These are phyloP conservation scores for Heliconius charithonia DNA, from an alignment of 2,888 invertebrate genomes.

Conservation along the genomic window DNA sequence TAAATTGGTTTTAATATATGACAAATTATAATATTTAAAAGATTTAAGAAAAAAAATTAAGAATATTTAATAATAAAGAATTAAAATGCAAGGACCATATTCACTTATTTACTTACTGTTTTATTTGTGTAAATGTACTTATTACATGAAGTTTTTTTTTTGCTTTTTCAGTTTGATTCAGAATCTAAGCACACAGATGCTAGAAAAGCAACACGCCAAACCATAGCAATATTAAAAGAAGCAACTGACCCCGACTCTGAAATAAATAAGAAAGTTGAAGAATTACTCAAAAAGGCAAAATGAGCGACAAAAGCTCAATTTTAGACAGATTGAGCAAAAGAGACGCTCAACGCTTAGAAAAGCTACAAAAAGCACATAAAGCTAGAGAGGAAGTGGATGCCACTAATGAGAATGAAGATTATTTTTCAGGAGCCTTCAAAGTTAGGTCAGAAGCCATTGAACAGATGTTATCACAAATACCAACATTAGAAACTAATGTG, in stretches of 20 bases:
- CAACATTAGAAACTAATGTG: conserved; percentile 76
- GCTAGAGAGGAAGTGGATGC: conserved; percentile 85
- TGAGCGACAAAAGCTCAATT: conserved; percentile 74
- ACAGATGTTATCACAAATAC: conserved; percentile 81
- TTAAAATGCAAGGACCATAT: neutral
- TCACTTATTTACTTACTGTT: neutral
- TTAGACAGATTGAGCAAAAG: conserved; percentile 81
- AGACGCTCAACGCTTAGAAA: conserved; percentile 86
- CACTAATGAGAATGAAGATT: conserved; percentile 87
- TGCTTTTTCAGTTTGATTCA: conserved; percentile 67
- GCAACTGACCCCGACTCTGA: conserved; percentile 76
- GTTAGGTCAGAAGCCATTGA: conserved; percentile 87
- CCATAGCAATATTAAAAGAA: conserved; percentile 72
- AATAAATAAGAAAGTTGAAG: conserved; percentile 75
- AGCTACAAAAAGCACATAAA: conserved; percentile 86
- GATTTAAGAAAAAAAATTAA: no score
- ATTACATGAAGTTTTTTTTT: neutral
- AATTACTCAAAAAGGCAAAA: conserved; percentile 75
- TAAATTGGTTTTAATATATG: neutral
- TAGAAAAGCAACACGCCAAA: conserved; percentile 61
- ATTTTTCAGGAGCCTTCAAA: conserved; percentile 87
- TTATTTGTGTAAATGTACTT: neutral
- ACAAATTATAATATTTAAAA: no score
- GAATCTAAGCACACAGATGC: conserved; percentile 69
- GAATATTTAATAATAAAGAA: neutral